Base-by-base conservation (phyloP, 92 coral and sea anemone genomes). In the Phenganax stokvisi region DNA sequence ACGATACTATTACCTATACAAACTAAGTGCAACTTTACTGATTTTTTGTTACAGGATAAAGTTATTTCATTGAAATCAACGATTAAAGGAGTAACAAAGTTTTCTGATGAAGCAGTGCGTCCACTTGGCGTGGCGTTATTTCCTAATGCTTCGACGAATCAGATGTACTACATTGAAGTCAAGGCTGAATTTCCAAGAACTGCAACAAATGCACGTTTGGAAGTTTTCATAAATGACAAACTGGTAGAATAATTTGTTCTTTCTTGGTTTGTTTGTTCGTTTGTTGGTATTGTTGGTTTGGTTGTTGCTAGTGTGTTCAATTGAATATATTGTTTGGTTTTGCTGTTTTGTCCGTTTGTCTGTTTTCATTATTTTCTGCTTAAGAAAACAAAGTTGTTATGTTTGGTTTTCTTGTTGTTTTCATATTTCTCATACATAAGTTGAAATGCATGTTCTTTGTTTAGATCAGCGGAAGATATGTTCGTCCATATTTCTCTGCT, bases 401-500 rank as follows among this genome's bases (percentile, higher is more conserved):
- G 47, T 37, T 37, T 37, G 5, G 47, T 37, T 37, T 37, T 37
- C 47, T 37, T 5, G 3, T 37, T 37, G 47, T 37, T 37, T 37
- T 37, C 5, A 37, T 37, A 1, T 37, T 65, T 1, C 71, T 30
- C 10, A 25, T 51, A 9, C 6, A 51, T 30, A 30, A 71, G 16
- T 71, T 71, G 12, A 55, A 31, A 9, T 47, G 6, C 27, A 20
- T 59, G 51, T 52, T 73, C 17, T 7, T 47, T 73, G 12, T 59
- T 52, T 79, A 79, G 83, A 12, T 79, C 55, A 64, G 51, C 65
- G 83, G 83, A 12, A 63, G 83, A 15, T 87, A 80, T 78, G 85
- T 96, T 57, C 87, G 86, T 72, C 99, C 99, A 17, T 90, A 80
- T 63, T 75, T 63, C 37, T 74, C 82, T 27, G 86, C 74, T 12